A percentile compares a stretch with the other conserved stretches of the same genome.
These are phyloP conservation scores for Clarias magur DNA, from an alignment of 2,113 vertebrate species.

Conservation along the genomic window DNA sequence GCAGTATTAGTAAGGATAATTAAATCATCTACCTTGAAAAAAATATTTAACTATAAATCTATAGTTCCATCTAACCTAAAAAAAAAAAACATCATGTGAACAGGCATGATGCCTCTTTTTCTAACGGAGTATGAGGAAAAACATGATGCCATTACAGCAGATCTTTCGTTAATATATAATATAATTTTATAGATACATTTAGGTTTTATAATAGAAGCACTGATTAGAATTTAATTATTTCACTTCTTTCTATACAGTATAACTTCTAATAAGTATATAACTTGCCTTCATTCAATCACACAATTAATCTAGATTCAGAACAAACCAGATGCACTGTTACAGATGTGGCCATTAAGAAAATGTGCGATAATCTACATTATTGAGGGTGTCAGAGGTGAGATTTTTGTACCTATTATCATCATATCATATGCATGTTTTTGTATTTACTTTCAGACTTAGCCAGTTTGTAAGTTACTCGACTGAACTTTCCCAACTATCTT, in stretches of 20 bases:
- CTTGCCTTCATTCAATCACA: neutral
- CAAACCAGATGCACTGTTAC: neutral
- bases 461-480: neutral
- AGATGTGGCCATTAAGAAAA: too few relatives aligned
- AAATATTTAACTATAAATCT: too few relatives aligned
- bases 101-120: neutral
- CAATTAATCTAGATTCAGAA: neutral
- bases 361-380: neutral
- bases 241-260: neutral
- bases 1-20: too few relatives aligned
- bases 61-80: too few relatives aligned
- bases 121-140: neutral
- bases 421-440: neutral
- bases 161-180: neutral
- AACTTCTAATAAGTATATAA: neutral
- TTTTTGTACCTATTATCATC: neutral
- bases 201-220: neutral
- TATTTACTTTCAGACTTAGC: neutral
- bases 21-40: too few relatives aligned
- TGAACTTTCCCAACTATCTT: neutral
- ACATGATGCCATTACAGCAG: neutral
- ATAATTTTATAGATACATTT: neutral
- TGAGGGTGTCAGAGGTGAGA: neutral
- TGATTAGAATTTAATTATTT: neutral
- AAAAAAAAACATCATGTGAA: too few relatives aligned